These are phyloP conservation scores for Actinostola sp. DNA, from an alignment of 92 coral and sea anemone genomes.

Conservation along the genomic window DNA sequence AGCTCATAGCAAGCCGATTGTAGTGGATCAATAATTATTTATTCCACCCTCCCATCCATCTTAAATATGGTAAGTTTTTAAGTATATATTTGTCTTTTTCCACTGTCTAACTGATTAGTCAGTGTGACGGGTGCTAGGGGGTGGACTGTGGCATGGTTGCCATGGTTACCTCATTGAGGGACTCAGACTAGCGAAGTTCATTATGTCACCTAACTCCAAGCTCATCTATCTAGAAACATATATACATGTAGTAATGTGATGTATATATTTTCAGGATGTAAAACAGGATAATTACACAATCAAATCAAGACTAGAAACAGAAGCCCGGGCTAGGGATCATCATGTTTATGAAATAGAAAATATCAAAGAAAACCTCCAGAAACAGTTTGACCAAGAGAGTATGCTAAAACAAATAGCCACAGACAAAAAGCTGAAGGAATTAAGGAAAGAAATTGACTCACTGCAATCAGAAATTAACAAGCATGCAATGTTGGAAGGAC, in stretches of 20 bases:
- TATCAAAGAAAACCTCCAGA: conserved; percentile 76
- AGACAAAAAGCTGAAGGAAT: conserved; percentile 83
- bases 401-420: conserved; percentile 53
- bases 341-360: conserved; percentile 76
- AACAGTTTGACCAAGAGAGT: conserved; percentile 70
- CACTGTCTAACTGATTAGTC: too few relatives aligned
- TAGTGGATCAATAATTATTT: too few relatives aligned
- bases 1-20: too few relatives aligned
- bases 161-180: too few relatives aligned
- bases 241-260: background rate
- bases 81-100: too few relatives aligned
- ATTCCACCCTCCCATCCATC: too few relatives aligned
- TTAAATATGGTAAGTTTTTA: too few relatives aligned
- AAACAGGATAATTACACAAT: conserved; percentile 85
- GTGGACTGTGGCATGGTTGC: too few relatives aligned
- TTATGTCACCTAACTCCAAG: too few relatives aligned
- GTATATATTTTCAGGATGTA: conserved; percentile 54
- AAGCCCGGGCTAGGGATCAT: conserved; percentile 52
- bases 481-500: conserved; percentile 72
- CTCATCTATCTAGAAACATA: too few relatives aligned
- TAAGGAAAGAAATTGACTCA: conserved; percentile 82
- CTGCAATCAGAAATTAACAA: conserved; percentile 77
- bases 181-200: too few relatives aligned
- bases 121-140: too few relatives aligned
- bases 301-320: conserved; percentile 67